Evolutionary conservation across 2,797 vertebrate genomes (phyloP).

Genomic region (Chaenodraco wilsoni): DNA sequence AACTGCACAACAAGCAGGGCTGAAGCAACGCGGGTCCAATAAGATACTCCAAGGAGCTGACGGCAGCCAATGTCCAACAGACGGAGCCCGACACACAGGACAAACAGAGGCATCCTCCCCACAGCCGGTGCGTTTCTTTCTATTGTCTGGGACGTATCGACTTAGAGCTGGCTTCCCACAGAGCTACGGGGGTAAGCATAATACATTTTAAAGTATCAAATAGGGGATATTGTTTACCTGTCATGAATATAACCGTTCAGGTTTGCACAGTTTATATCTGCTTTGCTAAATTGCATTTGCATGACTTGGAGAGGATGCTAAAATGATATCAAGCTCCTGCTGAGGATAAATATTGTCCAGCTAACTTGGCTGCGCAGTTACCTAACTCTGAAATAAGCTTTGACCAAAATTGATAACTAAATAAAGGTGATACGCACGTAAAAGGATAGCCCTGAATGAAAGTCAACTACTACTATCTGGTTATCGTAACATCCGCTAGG

Average conservation of each 20-base stretch:
- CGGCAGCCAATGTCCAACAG: constrained; percentile 74
- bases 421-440: not conserved
- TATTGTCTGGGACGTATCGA: constrained; percentile 71
- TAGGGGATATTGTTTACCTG: not conserved
- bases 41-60: constrained; percentile 51
- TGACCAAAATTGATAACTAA: not conserved
- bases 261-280: not conserved
- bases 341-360: constrained; percentile 14
- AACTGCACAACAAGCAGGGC: constrained; percentile 37
- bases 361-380: constrained; percentile 18
- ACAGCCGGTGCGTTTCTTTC: constrained; percentile 28
- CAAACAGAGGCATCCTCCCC: constrained; percentile 54
- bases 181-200: constrained; percentile 57
- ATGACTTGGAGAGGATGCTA: constrained; percentile 41
- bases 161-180: constrained; percentile 45
- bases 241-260: constrained; percentile 4
- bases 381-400: not conserved
- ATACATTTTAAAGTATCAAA: not conserved
- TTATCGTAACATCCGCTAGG: constrained; percentile 15
- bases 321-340: not conserved
- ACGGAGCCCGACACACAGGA: constrained; percentile 49
- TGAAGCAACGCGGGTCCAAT: constrained; percentile 60
- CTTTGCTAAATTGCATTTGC: constrained; percentile 7
- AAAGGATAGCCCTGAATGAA: not conserved
- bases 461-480: not conserved